Conservation (phyloP, 2,888 invertebrate genomes). For the Lapara coniferarum region DNA sequence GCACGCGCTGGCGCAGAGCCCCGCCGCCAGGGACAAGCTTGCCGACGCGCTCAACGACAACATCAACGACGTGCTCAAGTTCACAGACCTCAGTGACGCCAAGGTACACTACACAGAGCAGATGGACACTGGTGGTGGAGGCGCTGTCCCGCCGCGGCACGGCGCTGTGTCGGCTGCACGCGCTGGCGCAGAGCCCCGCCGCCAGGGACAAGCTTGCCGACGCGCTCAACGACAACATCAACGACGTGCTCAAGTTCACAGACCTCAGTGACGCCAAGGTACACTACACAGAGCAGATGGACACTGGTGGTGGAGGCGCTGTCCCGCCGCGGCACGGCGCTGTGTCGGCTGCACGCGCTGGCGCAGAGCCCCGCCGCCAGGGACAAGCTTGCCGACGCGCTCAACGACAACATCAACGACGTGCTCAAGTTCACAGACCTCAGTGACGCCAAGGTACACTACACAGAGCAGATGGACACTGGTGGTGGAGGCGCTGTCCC, state of each 20-base stretch:
- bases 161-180: constrained; percentile 86
- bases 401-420: constrained; percentile 70
- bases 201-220: constrained; percentile 81
- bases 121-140: constrained; percentile 92
- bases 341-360: constrained; percentile 85
- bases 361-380: constrained; percentile 75
- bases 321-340: constrained; percentile 88
- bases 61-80: constrained; percentile 88
- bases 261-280: constrained; percentile 83
- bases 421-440: constrained; percentile 92
- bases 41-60: constrained; percentile 73
- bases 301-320: constrained; percentile 92
- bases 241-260: constrained; percentile 90
- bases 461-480: too few species aligned
- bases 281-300: too few species aligned
- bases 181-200: constrained; percentile 70
- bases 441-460: constrained; percentile 55
- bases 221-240: constrained; percentile 64
- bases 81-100: constrained; percentile 85
- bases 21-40: constrained; percentile 82
- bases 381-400: constrained; percentile 81
- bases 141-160: constrained; percentile 90
- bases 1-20: constrained; percentile 62
- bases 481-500: constrained; percentile 90
- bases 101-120: too few species aligned